A percentile compares a stretch with the other conserved stretches of the same genome.
phyloP scores from a whole-genome alignment of 2,113 vertebrate species.

The Bos taurus region DNA sequence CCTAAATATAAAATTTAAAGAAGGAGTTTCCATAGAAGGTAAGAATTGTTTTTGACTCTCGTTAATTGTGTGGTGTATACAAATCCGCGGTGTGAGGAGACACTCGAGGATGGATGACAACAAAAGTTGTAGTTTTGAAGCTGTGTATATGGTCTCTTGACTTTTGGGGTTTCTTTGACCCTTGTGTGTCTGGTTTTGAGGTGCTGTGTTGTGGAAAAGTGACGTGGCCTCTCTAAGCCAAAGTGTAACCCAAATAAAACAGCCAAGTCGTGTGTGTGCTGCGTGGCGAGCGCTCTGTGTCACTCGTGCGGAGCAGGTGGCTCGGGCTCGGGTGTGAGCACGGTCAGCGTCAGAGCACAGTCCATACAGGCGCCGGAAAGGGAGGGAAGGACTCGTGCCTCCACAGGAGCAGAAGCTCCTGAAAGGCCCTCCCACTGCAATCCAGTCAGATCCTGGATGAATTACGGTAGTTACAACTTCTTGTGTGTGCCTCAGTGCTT shows the following conservation, averaged over 20 bases:
- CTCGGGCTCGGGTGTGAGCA: neutral
- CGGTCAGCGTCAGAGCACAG: rapidly evolving
- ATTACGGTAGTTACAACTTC: neutral
- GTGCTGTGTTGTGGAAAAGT: neutral
- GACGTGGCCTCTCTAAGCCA: neutral
- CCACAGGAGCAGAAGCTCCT: no score
- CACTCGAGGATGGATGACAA: neutral
- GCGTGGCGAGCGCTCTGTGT: neutral
- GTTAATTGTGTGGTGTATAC: neutral
- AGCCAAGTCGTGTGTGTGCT: rapidly evolving
- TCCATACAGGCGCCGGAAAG: neutral
- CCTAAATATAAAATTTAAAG: conserved; percentile 83
- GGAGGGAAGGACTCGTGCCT: neutral
- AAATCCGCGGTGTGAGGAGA: neutral
- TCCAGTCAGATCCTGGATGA: neutral
- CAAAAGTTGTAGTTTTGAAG: neutral
- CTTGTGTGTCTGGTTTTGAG: neutral
- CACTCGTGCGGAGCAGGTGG: rapidly evolving
- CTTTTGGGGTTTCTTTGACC: neutral
- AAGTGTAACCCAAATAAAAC: neutral
- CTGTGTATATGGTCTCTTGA: neutral
- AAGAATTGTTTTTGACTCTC: conserved; percentile 7
- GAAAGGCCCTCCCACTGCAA: neutral
- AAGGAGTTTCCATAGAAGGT: conserved; percentile 71
- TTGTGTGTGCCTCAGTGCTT: neutral